These are phyloP conservation scores for Heterotis niloticus DNA, from an alignment of 2,113 vertebrate species.

Conservation along the genomic window DNA sequence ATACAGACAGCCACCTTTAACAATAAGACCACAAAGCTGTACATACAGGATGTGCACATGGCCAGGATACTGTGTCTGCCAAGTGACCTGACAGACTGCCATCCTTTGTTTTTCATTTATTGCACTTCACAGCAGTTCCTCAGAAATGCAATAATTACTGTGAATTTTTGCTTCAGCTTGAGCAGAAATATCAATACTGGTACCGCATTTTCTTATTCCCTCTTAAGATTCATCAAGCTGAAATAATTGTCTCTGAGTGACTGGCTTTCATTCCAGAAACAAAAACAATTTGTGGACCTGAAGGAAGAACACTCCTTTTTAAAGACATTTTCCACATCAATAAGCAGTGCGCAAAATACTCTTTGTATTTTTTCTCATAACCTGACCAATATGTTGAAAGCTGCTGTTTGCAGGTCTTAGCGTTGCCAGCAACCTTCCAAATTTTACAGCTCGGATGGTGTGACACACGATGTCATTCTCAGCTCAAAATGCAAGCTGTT, in stretches of 20 bases:
- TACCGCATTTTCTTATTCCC: slow-evolving; percentile 15
- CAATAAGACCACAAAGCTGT: neutral
- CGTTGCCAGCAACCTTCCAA: neutral
- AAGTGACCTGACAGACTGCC: neutral
- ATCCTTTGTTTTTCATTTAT: slow-evolving; percentile 3
- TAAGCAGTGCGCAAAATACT: neutral
- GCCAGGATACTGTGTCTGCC: neutral
- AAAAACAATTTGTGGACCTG: neutral
- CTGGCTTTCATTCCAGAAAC: slow-evolving; percentile 19
- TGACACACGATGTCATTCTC: neutral
- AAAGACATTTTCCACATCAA: slow-evolving; percentile 8
- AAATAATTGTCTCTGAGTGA: slow-evolving; percentile 21
- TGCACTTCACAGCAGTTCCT: slow-evolving; percentile 2
- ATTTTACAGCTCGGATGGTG: neutral
- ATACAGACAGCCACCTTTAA: neutral
- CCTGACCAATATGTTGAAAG: neutral
- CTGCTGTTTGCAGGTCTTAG: neutral
- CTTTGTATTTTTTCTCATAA: neutral
- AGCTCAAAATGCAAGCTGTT: neutral
- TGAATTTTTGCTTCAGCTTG: slow-evolving; percentile 16
- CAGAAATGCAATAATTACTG: slow-evolving; percentile 13
- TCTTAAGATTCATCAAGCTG: slow-evolving; percentile 5
- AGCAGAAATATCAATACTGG: slow-evolving; percentile 4
- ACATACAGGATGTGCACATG: neutral
- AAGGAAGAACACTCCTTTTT: slow-evolving; percentile 4